phyloP scores from a whole-genome alignment of 2,797 vertebrate species.

The Babyrousa celebensis region DNA sequence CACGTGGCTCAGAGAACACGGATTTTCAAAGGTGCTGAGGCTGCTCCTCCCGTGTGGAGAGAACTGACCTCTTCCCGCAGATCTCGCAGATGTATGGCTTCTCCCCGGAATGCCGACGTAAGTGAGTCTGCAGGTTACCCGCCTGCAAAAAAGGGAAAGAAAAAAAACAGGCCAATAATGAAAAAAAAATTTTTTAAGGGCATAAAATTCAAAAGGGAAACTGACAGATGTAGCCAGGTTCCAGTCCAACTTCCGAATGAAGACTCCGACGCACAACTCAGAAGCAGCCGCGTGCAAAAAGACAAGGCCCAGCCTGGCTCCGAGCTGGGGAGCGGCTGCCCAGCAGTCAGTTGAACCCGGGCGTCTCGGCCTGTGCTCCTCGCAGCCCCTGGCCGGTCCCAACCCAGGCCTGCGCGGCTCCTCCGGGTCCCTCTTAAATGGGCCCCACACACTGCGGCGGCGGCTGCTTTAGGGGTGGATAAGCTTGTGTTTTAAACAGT shows the following conservation, averaged over 20 bases:
- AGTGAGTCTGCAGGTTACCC: conserved; percentile 98
- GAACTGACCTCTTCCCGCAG: conserved; percentile 97
- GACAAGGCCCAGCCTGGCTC: neutral
- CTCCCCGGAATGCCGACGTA: conserved; percentile 98
- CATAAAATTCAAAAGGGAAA: neutral
- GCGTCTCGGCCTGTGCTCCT: accelerated
- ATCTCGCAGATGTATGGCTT: conserved; percentile 99
- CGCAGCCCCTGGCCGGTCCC: accelerated
- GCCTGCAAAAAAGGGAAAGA: conserved; percentile 92
- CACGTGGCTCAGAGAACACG: accelerated
- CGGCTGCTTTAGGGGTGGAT: neutral
- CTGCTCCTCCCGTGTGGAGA: accelerated
- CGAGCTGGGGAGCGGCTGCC: neutral
- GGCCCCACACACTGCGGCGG: neutral
- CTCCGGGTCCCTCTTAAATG: neutral
- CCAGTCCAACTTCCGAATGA: neutral
- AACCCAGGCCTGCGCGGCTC: accelerated
- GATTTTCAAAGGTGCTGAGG: neutral
- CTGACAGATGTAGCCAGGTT: neutral
- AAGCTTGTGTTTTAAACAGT: neutral
- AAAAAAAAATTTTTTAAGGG: neutral
- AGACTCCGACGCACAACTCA: accelerated
- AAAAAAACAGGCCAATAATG: neutral
- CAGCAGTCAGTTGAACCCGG: neutral
- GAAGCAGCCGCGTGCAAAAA: neutral